phyloP scores from a whole-genome alignment of 2,797 vertebrate species.

The Sciaenops ocellatus region DNA sequence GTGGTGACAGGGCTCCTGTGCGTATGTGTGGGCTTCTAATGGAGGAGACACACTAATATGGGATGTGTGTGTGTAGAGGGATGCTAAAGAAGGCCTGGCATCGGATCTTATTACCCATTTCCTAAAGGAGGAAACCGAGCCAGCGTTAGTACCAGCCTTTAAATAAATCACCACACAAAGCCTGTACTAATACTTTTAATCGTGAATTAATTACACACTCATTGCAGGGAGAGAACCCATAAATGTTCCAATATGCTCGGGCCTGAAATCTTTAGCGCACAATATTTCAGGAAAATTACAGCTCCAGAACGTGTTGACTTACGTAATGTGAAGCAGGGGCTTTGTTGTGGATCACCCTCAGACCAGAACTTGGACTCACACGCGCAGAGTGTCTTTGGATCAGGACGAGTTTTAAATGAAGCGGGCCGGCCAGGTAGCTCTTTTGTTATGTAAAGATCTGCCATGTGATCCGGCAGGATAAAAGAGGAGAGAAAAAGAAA shows the following conservation, averaged over 20 bases:
- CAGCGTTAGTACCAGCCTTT: constrained; percentile 75
- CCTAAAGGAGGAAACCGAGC: constrained; percentile 82
- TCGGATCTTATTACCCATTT: constrained; percentile 82
- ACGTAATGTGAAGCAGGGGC: constrained; percentile 18
- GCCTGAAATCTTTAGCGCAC: constrained; percentile 36
- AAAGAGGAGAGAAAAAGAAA: constrained; percentile 86
- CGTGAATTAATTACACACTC: constrained; percentile 80
- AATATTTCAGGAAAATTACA: constrained; percentile 44
- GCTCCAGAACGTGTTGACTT: constrained; percentile 7
- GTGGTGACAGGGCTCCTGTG: constrained; percentile 72
- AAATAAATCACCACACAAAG: constrained; percentile 85
- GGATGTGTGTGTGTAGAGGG: constrained; percentile 41
- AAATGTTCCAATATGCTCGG: constrained; percentile 72
- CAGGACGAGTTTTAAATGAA: constrained; percentile 70
- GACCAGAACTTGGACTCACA: constrained; percentile 62
- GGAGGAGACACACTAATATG: constrained; percentile 65
- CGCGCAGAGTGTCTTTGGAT: constrained; percentile 35
- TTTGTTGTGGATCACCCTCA: constrained; percentile 24
- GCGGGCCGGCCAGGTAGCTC: constrained; percentile 77
- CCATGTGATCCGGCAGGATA: constrained; percentile 84
- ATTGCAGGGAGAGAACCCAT: constrained; percentile 57
- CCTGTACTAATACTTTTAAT: constrained; percentile 84
- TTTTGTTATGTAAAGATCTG: constrained; percentile 89
- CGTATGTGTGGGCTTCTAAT: constrained; percentile 73
- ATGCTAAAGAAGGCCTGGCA: constrained; percentile 75